Evolutionary conservation across 2,797 vertebrate species (phyloP), one percentile per base, ranked within the genome.

Genomic region (Typhlichthys eigenmanni): DNA sequence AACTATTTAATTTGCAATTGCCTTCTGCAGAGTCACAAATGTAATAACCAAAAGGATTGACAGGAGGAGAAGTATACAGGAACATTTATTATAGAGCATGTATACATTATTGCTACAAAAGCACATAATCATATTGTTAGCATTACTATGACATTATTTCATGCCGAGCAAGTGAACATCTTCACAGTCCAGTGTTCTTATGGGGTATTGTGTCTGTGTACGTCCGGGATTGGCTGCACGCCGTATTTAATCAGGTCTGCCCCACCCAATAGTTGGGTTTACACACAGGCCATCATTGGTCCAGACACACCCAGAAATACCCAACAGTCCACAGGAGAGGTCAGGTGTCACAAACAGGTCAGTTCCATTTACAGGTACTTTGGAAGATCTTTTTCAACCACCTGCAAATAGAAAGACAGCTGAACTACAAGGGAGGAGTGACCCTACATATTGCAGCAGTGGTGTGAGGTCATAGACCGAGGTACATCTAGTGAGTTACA

Each of bases 331-430:
- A 79, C 47, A 0, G 47, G 60, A 81, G 86, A 76, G 61, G 73
- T 70, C 58, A 71, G 10, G 0, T 1, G 17, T 48, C 49, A 64
- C n/a, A 49, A 10, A 4, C 63, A 63, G 54, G 10, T 62, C 13
- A 1, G 29, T 1, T 4, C 24, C 0, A 50, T 24, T 85, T 96
- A 96, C 68, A 98, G 72, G 83, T 93, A 95, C 0, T 59, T 47
- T 0, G 94, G 91, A 16, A 99, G 85, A 84, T 98, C 96, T 79
- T 96, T 97, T 85, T 95, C 94, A 66, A 88, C 84, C 62, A 72
- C 81, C 88, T 91, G 76, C 29, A 73, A 13, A 72, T 29, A 70
- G 43, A 47, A 38, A 58, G 8, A 55, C 47, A 14, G 1, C 14
- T 13, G 6, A 47, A 49, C 9, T 48, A 43, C 13, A 13, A n/a